Evolutionary conservation across 2,888 invertebrate genomes (phyloP).

Genomic region (Ormia ochracea): DNA sequence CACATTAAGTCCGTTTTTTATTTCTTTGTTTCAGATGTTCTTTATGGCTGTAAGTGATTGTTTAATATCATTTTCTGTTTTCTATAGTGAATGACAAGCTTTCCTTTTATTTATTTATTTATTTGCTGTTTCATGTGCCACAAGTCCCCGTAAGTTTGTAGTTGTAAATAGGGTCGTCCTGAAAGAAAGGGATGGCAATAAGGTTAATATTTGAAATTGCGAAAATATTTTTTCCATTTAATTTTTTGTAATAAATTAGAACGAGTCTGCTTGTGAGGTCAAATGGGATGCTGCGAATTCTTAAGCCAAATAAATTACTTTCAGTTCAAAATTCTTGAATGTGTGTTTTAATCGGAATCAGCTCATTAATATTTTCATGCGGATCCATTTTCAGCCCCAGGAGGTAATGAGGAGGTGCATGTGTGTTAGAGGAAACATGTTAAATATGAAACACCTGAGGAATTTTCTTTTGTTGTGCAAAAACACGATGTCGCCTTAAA

Average conservation of each 20-base stretch:
- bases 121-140: neutral
- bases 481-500: neutral
- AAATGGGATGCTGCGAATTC: too few relatives aligned
- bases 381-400: neutral
- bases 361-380: neutral
- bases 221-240: too few relatives aligned
- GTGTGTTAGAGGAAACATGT: constrained; percentile 1
- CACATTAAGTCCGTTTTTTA: constrained; percentile 39
- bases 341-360: too few relatives aligned
- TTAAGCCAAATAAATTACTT: too few relatives aligned
- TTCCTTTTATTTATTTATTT: neutral
- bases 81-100: neutral
- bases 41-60: constrained; percentile 18
- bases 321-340: too few relatives aligned
- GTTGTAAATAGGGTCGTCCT: neutral
- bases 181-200: too few relatives aligned
- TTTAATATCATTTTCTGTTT: constrained; percentile 1
- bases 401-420: too few relatives aligned
- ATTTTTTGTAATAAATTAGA: too few relatives aligned
- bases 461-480: constrained; percentile 13
- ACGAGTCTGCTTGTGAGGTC: too few relatives aligned
- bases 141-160: too few relatives aligned
- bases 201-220: too few relatives aligned
- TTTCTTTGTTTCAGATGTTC: constrained; percentile 14
- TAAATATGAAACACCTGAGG: constrained; percentile 50